phyloP scores from a whole-genome alignment of 2,888 invertebrate species.

The Griposia aprilina region DNA sequence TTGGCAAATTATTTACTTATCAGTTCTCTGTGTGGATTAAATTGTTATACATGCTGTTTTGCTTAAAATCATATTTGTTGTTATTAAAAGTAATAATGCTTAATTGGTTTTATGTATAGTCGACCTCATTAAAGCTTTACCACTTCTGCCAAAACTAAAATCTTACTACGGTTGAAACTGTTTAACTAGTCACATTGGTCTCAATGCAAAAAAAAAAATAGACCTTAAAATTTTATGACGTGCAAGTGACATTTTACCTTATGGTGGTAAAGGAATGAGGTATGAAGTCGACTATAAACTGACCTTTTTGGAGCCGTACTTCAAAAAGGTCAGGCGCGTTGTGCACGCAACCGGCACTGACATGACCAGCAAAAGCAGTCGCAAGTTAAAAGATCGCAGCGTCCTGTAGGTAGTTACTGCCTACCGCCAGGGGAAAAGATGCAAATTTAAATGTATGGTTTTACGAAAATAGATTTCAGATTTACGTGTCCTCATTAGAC shows the following conservation, averaged over 20 bases:
- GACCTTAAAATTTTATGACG: background rate
- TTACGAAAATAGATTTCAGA: background rate
- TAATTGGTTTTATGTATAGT: background rate
- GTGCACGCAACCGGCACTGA: constrained; percentile 4
- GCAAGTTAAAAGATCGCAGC: too few species aligned
- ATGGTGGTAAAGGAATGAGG: background rate
- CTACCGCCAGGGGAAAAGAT: too few species aligned
- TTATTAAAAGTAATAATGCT: background rate
- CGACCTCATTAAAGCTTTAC: background rate
- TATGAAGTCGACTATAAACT: background rate
- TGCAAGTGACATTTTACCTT: background rate
- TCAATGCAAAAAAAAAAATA: too few species aligned
- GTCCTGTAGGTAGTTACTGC: background rate
- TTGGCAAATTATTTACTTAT: background rate
- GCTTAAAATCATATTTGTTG: background rate
- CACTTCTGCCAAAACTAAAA: background rate
- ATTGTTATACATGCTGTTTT: background rate
- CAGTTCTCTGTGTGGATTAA: background rate
- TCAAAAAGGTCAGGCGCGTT: constrained; percentile 12
- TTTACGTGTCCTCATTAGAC: background rate
- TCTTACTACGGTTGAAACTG: background rate
- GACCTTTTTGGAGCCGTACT: constrained; percentile 18
- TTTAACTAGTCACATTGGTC: background rate
- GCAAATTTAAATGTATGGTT: background rate
- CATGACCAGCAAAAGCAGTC: background rate